phyloP scores from a whole-genome alignment of 1,140 invertebrate genomes.

The Apis cerana region DNA sequence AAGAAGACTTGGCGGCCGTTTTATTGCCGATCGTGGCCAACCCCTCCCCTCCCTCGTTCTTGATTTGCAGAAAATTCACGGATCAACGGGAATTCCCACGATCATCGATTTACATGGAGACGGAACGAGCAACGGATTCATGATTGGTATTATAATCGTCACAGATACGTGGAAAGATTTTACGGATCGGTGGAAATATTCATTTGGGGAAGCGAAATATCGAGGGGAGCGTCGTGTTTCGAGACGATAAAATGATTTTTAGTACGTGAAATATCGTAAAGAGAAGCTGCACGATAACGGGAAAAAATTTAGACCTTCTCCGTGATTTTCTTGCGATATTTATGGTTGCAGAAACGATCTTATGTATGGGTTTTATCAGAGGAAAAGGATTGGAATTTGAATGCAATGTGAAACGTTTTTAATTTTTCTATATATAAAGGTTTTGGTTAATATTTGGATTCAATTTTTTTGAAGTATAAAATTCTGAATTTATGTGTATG shows the following conservation, averaged over 20 bases:
- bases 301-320: conserved; percentile 11
- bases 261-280: not conserved
- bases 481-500: too few species aligned
- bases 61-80: conserved; percentile 60
- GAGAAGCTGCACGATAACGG: not conserved
- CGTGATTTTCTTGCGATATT: too few species aligned
- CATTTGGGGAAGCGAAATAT: not conserved
- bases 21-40: conserved; percentile 45
- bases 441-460: too few species aligned
- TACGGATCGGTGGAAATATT: conserved; percentile 43
- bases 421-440: too few species aligned
- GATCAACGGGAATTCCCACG: conserved; percentile 55
- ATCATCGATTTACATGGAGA: not conserved
- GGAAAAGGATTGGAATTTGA: too few species aligned
- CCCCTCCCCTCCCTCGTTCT: conserved; percentile 5
- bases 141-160: conserved; percentile 14
- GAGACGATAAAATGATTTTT: conserved; percentile 37
- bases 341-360: too few species aligned
- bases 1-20: conserved; percentile 7
- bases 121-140: conserved; percentile 15
- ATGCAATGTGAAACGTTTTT: too few species aligned
- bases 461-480: too few species aligned
- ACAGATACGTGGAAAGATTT: conserved; percentile 19
- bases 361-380: too few species aligned
- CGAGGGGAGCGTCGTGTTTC: not conserved